phyloP scores from a whole-genome alignment of 2,888 invertebrate species.

The Ypsolopha sequella region DNA sequence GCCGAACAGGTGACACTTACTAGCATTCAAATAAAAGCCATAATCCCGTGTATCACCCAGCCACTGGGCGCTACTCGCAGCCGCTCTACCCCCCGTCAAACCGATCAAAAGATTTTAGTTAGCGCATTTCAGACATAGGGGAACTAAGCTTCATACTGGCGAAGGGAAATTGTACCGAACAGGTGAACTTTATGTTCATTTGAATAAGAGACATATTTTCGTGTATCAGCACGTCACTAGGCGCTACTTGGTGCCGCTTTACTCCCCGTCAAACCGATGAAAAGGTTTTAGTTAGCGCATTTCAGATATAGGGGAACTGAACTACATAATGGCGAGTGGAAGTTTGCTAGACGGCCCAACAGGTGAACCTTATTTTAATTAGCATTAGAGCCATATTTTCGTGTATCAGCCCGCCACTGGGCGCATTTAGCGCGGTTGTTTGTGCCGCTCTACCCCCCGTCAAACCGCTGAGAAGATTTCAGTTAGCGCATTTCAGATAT shows the following conservation, averaged over 20 bases:
- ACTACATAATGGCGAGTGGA: conserved; percentile 87
- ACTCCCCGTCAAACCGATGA: conserved; percentile 87
- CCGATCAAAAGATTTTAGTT: conserved; percentile 88
- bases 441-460: conserved; percentile 86
- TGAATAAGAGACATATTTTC: too few species aligned
- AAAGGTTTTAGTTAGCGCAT: conserved; percentile 90
- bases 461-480: conserved; percentile 86
- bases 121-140: conserved; percentile 89
- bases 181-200: too few species aligned
- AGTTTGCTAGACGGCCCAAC: conserved; percentile 93
- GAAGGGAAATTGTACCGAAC: too few species aligned
- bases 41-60: conserved; percentile 87
- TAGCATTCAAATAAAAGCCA: conserved; percentile 68
- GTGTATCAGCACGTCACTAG: too few species aligned
- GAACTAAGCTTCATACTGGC: conserved; percentile 84
- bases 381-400: conserved; percentile 88
- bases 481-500: conserved; percentile 90
- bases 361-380: conserved; percentile 74
- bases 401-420: conserved; percentile 93
- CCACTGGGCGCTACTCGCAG: conserved; percentile 86
- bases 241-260: too few species aligned
- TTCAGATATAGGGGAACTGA: conserved; percentile 91
- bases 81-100: conserved; percentile 81
- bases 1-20: conserved; percentile 79
- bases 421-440: conserved; percentile 74